These are phyloP conservation scores for Lamellibrachia columna DNA, from an alignment of 2,888 invertebrate species.

Conservation along the genomic window DNA sequence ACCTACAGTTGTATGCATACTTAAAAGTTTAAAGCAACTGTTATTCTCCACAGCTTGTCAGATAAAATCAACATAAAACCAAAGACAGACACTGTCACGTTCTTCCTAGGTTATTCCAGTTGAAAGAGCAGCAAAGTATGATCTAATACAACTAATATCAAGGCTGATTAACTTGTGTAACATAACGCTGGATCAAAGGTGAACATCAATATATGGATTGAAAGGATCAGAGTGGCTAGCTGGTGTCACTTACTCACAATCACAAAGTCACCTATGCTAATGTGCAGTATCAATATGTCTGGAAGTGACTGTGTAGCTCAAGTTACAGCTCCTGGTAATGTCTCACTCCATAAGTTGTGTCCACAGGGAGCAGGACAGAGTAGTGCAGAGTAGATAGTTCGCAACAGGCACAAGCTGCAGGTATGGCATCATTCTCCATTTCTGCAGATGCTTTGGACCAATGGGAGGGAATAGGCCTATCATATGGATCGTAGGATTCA, in stretches of 20 bases:
- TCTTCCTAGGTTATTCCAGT: neutral
- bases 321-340: neutral
- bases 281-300: conserved; percentile 16
- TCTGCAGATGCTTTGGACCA: no score
- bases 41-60: neutral
- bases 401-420: neutral
- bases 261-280: conserved; percentile 10
- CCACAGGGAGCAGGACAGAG: neutral
- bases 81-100: neutral
- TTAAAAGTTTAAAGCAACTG: neutral
- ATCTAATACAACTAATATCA: neutral
- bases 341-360: neutral
- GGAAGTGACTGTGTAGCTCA: neutral
- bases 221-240: neutral
- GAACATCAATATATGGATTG: conserved; percentile 11
- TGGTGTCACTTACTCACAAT: neutral
- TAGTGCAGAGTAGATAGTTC: neutral
- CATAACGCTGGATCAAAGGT: conserved; percentile 1
- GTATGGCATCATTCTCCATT: no score
- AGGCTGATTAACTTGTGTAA: conserved; percentile 3
- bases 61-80: neutral
- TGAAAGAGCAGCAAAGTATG: neutral
- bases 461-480: no score
- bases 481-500: no score
- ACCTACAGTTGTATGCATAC: neutral